These are phyloP conservation scores for Listronotus oregonensis DNA, from an alignment of 1,140 invertebrate genomes.

Conservation along the genomic window DNA sequence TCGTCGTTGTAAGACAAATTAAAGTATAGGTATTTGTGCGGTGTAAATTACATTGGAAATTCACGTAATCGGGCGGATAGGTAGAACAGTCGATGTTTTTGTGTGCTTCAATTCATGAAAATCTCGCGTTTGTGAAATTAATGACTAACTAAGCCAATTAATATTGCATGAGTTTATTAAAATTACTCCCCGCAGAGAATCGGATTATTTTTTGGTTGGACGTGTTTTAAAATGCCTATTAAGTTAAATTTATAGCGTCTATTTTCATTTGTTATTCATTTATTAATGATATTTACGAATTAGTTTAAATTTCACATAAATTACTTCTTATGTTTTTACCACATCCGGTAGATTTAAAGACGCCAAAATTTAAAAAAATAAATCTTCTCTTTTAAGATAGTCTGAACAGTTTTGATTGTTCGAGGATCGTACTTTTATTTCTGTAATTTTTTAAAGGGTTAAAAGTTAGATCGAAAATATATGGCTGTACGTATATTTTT, in stretches of 20 bases:
- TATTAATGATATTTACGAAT: too few species aligned
- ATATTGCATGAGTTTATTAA: constrained; percentile 18
- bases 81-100: constrained; percentile 1
- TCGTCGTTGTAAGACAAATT: constrained; percentile 13
- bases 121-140: constrained; percentile 11
- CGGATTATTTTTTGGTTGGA: background rate
- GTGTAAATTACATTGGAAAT: constrained; percentile 13
- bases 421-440: too few species aligned
- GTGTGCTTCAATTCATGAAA: constrained; percentile 6
- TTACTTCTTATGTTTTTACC: too few species aligned
- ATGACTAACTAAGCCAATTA: constrained; percentile 10
- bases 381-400: too few species aligned
- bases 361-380: too few species aligned
- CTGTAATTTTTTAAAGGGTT: too few species aligned
- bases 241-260: background rate
- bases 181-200: constrained; percentile 11
- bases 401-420: too few species aligned
- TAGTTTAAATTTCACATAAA: too few species aligned
- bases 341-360: too few species aligned
- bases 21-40: constrained; percentile 7
- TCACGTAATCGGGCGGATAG: constrained; percentile 6
- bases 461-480: too few species aligned
- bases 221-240: background rate
- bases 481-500: too few species aligned
- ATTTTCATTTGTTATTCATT: too few species aligned